Base-by-base conservation (phyloP, 2,888 invertebrate genomes). In the Clivina fossor region DNA sequence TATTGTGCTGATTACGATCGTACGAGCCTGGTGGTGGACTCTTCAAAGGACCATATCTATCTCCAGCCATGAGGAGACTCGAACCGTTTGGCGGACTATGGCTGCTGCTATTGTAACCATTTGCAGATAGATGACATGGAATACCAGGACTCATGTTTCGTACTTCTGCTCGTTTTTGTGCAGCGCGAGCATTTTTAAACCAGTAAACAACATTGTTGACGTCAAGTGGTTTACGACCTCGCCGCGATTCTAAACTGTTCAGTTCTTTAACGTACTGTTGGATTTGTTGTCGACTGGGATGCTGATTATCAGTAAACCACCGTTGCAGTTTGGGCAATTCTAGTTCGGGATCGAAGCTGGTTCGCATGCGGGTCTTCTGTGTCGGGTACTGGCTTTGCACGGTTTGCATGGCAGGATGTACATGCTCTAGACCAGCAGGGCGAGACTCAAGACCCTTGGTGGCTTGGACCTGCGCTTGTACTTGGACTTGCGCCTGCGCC, bases 121-220 rank as follows among this genome's bases (percentile, higher is more conserved):
- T 85, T 7, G 82, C 74, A 5, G 80, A 79, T 63, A 79, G 75
- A 68, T 77, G 86, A 66, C 76, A 84, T 54, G 77, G 74, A 44
- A 87, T 80, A 53, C 80, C 76, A 60, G 74, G 65, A 66, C 73
- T 66, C 63, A 81, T 78, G 69, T 82, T 78, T 61, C 89, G 78
- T 67, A 88, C 78, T 75, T 93, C 93, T 2, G 93, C 93, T 33
- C 96, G 80, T 69, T 96, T 93, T 71, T 93, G 92, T 1, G 95
- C 95, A 1, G 97, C 97, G 47, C 98, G 81, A 0, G 97, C 96
- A 70, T 97, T 97, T 73, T 97, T 96, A 76, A 99, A 99, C 93
- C 93, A 93, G 68, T 93, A 93, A 11, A 95, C 94, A 11, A 96
- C 94, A 70, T 96, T 96, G 69, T 94, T 94, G 3, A 96, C 88